Evolutionary conservation across 1,140 invertebrate genomes (phyloP), one percentile per base, ranked within the genome.

Genomic region (Ostrea denselamellosa): DNA sequence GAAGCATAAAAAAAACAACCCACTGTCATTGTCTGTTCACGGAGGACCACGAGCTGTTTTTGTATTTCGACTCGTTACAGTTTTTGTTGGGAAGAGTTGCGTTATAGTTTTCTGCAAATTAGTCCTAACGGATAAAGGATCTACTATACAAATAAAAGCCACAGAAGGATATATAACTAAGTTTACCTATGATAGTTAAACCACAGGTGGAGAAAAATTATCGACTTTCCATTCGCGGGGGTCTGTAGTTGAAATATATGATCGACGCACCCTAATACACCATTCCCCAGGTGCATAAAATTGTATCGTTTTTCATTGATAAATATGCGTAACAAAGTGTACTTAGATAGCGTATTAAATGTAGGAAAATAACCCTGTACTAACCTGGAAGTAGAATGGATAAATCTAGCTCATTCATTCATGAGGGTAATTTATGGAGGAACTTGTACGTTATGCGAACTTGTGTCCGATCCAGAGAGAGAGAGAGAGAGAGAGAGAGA

Each of bases 111-210:
- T 28, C 25, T 9, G 28, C 7, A 25, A 28, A 77, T 25, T 25
- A 77, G 28, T 14, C 68, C 28, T 25, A 34, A 25, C 68, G 68
- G 68, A 25, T 12, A 34, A 14, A 77, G 12, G 68, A 77, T 77
- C 25, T 77, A 77, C 25, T 77, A 7, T 77, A 25, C 28, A 77
- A 77, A 77, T 77, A 77, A 77, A 28, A 77, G 68, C 25, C 68
- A 77, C 68, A 77, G 68, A 77, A 77, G 68, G 68, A 77, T 77
- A 77, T 77, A 77, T 77, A 77, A 77, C 25, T 77, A 77, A 77
- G 68, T 77, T 77, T 77, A 77, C 68, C 25, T 34, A 77, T 77
- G 68, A 77, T 77, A 77, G 68, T 25, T 25, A 77, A 77, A 25
- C 28, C 25, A 28, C 22, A 34, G 68, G 68, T 77, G 28, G 68